Evolutionary conservation across 2,888 invertebrate species (phyloP).

Genomic region (Polietes domitor): DNA sequence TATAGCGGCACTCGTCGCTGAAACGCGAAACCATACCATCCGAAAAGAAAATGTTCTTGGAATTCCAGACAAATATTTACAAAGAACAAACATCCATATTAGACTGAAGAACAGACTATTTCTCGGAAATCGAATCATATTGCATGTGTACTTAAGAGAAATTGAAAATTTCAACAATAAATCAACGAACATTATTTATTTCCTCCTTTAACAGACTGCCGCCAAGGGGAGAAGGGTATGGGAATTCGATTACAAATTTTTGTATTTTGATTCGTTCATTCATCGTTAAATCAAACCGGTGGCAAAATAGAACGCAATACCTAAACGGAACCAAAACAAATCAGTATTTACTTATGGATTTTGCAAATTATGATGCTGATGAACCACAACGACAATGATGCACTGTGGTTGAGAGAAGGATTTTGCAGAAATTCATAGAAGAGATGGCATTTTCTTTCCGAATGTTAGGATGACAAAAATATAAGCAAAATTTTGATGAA

Average conservation of each 20-base stretch:
- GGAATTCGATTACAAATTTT: background rate
- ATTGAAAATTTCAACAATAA: background rate
- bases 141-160: background rate
- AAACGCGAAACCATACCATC: background rate
- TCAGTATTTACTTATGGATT: too few species aligned
- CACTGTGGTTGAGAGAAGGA: too few species aligned
- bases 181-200: background rate
- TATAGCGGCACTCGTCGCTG: background rate
- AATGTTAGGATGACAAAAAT: too few species aligned
- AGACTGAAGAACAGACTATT: background rate
- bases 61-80: background rate
- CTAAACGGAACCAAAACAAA: background rate
- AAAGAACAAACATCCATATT: conserved; percentile 1
- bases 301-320: conserved; percentile 2
- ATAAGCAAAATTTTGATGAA: too few species aligned
- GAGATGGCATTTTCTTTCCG: too few species aligned
- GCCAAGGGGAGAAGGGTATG: background rate
- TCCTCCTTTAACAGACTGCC: background rate
- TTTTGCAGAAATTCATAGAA: too few species aligned
- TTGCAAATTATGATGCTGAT: too few species aligned
- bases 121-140: conserved; percentile 16
- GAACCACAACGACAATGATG: too few species aligned
- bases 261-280: background rate
- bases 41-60: background rate
- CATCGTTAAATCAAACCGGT: background rate